Percentiles rank a stretch among this genome's conserved stretches.
phyloP scores from a whole-genome alignment of 2,888 invertebrate genomes.

The Leptinotarsa rubiginosa region DNA sequence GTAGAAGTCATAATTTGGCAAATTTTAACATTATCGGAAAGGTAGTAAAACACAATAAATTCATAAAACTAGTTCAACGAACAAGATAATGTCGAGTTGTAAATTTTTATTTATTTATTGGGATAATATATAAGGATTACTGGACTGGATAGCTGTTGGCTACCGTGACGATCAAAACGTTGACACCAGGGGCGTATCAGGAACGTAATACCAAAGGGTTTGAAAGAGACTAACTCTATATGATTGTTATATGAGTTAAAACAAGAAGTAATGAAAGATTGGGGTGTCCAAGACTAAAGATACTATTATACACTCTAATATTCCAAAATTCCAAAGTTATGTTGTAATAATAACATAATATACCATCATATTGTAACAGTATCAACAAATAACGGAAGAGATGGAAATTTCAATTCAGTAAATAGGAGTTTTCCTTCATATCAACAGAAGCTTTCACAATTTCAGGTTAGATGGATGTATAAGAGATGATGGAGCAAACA shows the following conservation, averaged over 20 bases:
- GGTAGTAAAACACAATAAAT: slow-evolving; percentile 43
- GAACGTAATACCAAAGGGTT: neutral
- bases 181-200: slow-evolving; percentile 26
- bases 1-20: slow-evolving; percentile 38
- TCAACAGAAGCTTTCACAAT: too few relatives aligned
- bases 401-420: too few relatives aligned
- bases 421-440: too few relatives aligned
- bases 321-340: too few relatives aligned
- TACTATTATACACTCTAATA: too few relatives aligned
- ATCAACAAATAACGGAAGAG: too few relatives aligned
- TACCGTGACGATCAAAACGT: slow-evolving; percentile 43
- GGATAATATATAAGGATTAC: slow-evolving; percentile 43
- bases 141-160: slow-evolving; percentile 42
- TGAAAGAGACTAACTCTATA: neutral
- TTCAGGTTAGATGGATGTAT: too few relatives aligned
- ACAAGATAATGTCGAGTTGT: slow-evolving; percentile 39
- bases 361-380: too few relatives aligned
- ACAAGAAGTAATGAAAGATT: too few relatives aligned
- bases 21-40: slow-evolving; percentile 33
- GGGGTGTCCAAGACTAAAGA: too few relatives aligned
- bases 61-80: slow-evolving; percentile 49
- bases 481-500: too few relatives aligned
- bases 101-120: slow-evolving; percentile 48
- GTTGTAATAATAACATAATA: too few relatives aligned
- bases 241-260: neutral